Evolutionary conservation across 2,888 invertebrate species (phyloP), one percentile per base, ranked within the genome.

Genomic region (Aspidiotus destructor): DNA sequence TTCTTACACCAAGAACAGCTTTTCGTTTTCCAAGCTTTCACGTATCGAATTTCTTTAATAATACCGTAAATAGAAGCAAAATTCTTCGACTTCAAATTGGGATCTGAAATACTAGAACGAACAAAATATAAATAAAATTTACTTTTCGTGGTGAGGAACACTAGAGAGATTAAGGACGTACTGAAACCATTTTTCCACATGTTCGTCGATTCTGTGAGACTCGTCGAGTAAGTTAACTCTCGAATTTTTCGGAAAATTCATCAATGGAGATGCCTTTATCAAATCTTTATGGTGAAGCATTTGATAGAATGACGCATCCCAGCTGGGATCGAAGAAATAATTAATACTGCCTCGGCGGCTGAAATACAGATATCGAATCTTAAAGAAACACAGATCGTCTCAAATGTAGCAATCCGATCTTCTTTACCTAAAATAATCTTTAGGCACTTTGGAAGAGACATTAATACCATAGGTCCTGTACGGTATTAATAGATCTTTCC

Each of bases 271-370:
- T 8, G 53, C 53, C 16, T 53, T 63, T 11, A 53, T 63, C 11
- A 63, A 11, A 53, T 63, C 54, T 63, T 41, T 63, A 41, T 63
- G 63, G n/a, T 63, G 63, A 8, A 63, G 15, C 54, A 63, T 63
- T 54, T 63, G 63, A 11, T 16, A 53, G 15, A 48, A 28, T 10
- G 63, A 17, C n/a, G 53, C 11, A 63, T 54, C 54, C 40, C 48
- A 53, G 15, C 41, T 52, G 9, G 48, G 52, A 54, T 63, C 53
- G 8, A 53, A 48, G 41, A 63, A 17, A 15, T 40, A 28, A 15
- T 40, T 41, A 11, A 63, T 53, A 8, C 53, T 41, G 40, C 53
- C 53, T 16, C 53, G 53, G 8, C 41, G 48, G 52, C 63, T 63
- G 54, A 2, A 54, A 63, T 10, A 6, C n/a, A 52, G 16, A 42